Conservation (phyloP, 2,113 vertebrate species). For the Chitala chitala region DNA sequence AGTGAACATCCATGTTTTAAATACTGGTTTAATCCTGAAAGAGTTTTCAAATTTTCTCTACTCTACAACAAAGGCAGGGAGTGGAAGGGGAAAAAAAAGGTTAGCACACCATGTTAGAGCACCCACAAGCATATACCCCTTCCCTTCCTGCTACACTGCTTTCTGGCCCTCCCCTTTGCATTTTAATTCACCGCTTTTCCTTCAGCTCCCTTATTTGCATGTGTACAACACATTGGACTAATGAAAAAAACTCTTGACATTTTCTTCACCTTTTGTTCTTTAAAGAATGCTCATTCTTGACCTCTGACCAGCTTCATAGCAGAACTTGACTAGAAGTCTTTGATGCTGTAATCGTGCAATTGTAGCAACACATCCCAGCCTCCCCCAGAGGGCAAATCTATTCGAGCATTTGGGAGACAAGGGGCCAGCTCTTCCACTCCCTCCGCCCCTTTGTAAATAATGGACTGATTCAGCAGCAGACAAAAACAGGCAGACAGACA, state of each 20-base stretch:
- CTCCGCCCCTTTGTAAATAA: no score
- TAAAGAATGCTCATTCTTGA: not conserved
- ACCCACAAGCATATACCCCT: not conserved
- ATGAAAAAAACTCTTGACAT: not conserved
- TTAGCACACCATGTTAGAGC: not conserved
- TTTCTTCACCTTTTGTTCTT: not conserved
- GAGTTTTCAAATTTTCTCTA: conserved; percentile 11
- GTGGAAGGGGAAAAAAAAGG: not conserved
- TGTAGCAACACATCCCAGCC: not conserved
- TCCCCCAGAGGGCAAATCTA: not conserved
- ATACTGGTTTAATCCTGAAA: conserved; percentile 20
- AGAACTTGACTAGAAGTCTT: conserved; percentile 23
- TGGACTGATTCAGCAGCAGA: no score
- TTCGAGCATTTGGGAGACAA: not conserved
- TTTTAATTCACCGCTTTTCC: not conserved
- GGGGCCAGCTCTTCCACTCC: not conserved
- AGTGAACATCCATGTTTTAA: conserved; percentile 16
- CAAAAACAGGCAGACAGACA: no score
- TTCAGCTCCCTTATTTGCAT: conserved; percentile 2
- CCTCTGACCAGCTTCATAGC: conserved; percentile 29
- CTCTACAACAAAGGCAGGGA: not conserved
- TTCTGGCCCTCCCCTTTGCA: no score
- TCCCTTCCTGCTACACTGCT: not conserved
- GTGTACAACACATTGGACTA: conserved; percentile 23
- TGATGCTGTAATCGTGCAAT: conserved; percentile 26